Evolutionary conservation across 92 coral and sea anemone species (phyloP), one percentile per base, ranked within the genome.

Genomic region (Epizoanthus illoricatus): DNA sequence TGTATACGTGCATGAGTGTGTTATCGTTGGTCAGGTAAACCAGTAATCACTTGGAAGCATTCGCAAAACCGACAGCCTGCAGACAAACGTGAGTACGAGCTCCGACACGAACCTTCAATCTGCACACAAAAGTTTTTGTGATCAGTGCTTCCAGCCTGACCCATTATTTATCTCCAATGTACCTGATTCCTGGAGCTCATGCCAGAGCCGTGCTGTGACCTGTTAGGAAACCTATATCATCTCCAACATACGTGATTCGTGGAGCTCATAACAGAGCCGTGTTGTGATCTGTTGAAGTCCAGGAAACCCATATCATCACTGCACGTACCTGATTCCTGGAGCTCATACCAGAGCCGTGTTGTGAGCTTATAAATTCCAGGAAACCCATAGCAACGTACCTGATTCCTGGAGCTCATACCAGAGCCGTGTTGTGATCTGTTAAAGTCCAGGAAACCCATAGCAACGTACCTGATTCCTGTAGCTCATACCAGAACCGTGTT

Each of bases 401-500:
- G 52, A 7, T 13, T 97, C 71, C 87, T 93, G 43, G 93, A 88
- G 62, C 99, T 96, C 99, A 93, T 96, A 23, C 99, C 99, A 20
- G 99, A 96, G 49, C 99, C 98, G 20, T 63, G 33, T n/a, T 65
- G 39, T 20, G 28, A 33, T 18, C 69, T 65, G 39, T 41, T 17
- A 21, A 36, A 19, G 5, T 71, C 28, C 5, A 71, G 17, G 3
- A 41, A 42, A 47, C 49, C 61, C 42, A 18, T 63, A 52, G 17
- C 41, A 7, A 20, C 88, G 21, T 83, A 96, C 99, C 98, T 91
- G 94, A 17, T 95, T 97, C 71, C 87, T 93, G 43, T 92, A 88
- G 62, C 99, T 96, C 99, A 93, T 96, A 23, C 99, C 99, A 19
- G 99, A 96, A 39, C 99, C 99, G 33, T 96, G 97, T 56, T 96